These are phyloP conservation scores for Sebastes schlegelii DNA, from an alignment of 2,113 vertebrate species.

Conservation along the genomic window DNA sequence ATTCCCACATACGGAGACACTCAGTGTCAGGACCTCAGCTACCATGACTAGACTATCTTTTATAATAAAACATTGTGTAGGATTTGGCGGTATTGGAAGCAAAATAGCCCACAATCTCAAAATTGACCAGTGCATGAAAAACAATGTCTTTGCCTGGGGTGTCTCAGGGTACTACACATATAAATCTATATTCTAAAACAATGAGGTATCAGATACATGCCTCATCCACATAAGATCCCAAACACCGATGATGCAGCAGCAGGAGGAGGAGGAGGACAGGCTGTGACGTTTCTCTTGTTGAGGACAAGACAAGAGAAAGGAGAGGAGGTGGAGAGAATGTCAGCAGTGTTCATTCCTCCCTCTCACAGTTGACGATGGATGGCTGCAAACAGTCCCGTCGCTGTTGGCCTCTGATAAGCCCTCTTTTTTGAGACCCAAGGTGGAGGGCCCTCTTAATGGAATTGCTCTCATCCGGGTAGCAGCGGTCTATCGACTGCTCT, in stretches of 20 bases:
- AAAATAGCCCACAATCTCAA: too few relatives aligned
- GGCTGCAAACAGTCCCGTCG: slow-evolving; percentile 26
- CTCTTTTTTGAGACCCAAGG: slow-evolving; percentile 47
- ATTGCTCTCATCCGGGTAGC: slow-evolving; percentile 73
- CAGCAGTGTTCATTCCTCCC: slow-evolving; percentile 30
- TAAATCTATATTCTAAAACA: not conserved
- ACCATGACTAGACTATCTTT: too few relatives aligned
- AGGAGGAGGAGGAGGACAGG: not conserved
- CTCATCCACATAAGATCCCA: not conserved
- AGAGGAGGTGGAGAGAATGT: slow-evolving; percentile 30
- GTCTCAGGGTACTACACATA: not conserved
- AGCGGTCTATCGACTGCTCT: slow-evolving; percentile 70
- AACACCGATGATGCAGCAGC: too few relatives aligned
- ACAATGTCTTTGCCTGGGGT: too few relatives aligned
- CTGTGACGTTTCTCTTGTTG: slow-evolving; percentile 15
- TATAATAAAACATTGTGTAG: too few relatives aligned
- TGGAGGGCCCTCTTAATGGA: slow-evolving; percentile 71
- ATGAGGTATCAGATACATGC: not conserved
- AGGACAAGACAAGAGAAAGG: slow-evolving; percentile 22
- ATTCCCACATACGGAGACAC: too few relatives aligned
- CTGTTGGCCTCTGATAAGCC: slow-evolving; percentile 70
- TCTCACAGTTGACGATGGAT: slow-evolving; percentile 60
- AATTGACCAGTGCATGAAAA: too few relatives aligned
- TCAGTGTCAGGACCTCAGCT: too few relatives aligned
- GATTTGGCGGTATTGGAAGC: too few relatives aligned